These are phyloP conservation scores for Pocota personata DNA, from an alignment of 2,888 invertebrate species.

Conservation along the genomic window DNA sequence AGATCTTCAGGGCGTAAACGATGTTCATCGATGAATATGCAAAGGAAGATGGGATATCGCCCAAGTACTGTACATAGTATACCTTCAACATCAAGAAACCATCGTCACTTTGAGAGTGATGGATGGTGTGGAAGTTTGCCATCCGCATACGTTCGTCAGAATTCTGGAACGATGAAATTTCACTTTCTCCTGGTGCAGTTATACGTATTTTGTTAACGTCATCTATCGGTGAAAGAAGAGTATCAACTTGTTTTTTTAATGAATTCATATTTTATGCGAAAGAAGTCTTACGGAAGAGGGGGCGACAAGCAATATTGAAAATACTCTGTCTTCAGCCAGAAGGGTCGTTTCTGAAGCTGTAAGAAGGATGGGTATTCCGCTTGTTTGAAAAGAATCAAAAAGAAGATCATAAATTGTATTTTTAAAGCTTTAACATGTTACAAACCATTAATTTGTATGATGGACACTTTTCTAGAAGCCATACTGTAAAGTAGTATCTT, in stretches of 20 bases:
- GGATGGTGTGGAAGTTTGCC: background rate
- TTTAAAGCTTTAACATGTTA: no score
- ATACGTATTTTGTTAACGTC: slow-evolving; percentile 7
- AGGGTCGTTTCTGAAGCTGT: background rate
- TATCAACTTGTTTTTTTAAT: slow-evolving; percentile 10
- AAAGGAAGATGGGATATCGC: background rate
- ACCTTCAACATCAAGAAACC: background rate
- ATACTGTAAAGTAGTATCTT: background rate
- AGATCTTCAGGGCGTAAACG: background rate
- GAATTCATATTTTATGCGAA: slow-evolving; percentile 15
- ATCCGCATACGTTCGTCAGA: background rate
- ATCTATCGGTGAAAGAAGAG: background rate
- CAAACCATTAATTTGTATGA: background rate
- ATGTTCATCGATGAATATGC: slow-evolving; percentile 28
- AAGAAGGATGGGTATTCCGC: no score
- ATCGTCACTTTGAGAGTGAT: slow-evolving; percentile 20
- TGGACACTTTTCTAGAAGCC: background rate
- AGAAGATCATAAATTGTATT: no score
- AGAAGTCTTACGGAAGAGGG: background rate
- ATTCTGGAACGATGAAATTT: background rate
- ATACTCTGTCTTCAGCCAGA: background rate
- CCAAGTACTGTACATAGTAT: background rate
- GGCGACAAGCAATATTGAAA: background rate
- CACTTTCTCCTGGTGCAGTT: background rate
- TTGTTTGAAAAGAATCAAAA: no score